Base-by-base conservation (phyloP, 2,888 invertebrate species). In the Petrolisthes cinctipes region DNA sequence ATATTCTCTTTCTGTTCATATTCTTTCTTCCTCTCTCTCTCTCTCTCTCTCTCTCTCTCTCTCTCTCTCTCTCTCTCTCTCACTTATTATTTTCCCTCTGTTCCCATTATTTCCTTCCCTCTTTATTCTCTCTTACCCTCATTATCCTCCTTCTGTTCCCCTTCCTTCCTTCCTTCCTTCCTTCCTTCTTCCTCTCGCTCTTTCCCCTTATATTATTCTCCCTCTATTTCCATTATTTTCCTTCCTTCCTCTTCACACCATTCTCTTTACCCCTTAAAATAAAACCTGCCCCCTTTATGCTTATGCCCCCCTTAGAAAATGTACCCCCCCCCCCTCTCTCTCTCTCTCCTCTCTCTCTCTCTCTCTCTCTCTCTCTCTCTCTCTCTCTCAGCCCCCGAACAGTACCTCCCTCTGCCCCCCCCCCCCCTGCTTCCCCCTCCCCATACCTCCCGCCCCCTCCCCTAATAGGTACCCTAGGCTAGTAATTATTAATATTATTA, bases 281-380 rank as follows among this genome's bases (percentile, higher is more conserved):
- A 14, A 37, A n/a, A 66, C 51, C 66, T n/a, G 20, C 23, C 73
- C 71, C 37, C 54, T 83, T 51, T 83, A 54, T 73, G 17, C 54
- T 51, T 20, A 17, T 71, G 1, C 53, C 83, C 17, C 71, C 51
- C 71, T 71, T 1, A 37, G 37, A 37, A 1, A 17, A 68, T 4
- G 23, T 54, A 68, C 20, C 53, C 53, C 6, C 51, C 4, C 51
- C 71, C 17, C 6, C 73, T 57, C 54, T 57, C 61, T 57, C 23
- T 11, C 14, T 20, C 23, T 54, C 75, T 83, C 54, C 75, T 83
- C 54, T 57, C 61, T 57, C 61, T 83, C 56, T 14, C 20, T n/a
- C 37, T 51, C 23, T 66, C 54, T 17, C 66, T 17, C 82, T 66
- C 51, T 17, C 71, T 23, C 68, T 82, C n/a, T 17, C 17, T 68